phyloP scores from a whole-genome alignment of 2,888 invertebrate genomes.

The Choristoneura rosaceana region DNA sequence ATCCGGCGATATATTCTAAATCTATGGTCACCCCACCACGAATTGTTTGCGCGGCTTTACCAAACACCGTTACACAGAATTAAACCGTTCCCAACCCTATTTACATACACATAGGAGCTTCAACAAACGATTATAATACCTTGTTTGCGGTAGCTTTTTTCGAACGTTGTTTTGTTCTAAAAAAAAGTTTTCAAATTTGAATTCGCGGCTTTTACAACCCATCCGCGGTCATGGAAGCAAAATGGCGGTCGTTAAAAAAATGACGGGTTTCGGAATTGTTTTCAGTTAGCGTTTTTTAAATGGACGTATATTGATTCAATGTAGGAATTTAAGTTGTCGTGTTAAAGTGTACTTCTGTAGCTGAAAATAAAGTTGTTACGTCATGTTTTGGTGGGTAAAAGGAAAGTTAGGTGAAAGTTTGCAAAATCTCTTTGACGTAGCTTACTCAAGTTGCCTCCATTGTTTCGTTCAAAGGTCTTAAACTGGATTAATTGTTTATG shows the following conservation, averaged over 20 bases:
- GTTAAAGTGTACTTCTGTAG: background rate
- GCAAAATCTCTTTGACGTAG: conserved; percentile 29
- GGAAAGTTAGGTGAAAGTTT: conserved; percentile 23
- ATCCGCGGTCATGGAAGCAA: conserved; percentile 17
- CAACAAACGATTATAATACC: background rate
- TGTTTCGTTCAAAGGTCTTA: conserved; percentile 20
- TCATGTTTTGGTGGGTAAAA: conserved; percentile 8
- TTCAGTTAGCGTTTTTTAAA: conserved; percentile 1
- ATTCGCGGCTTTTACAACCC: conserved; percentile 28
- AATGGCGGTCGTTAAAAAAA: conserved; percentile 19
- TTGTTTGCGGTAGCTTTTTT: conserved; percentile 34
- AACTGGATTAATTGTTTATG: conserved; percentile 32
- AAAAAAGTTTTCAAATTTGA: conserved; percentile 31
- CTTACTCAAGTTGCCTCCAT: background rate
- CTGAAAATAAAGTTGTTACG: conserved; percentile 6
- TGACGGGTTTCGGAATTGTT: conserved; percentile 1
- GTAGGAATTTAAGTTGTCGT: background rate
- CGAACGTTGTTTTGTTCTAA: conserved; percentile 38
- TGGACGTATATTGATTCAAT: background rate
- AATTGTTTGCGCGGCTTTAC: conserved; percentile 36
- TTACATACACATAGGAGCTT: background rate
- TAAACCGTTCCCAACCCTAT: conserved; percentile 16
- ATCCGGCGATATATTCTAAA: too few species aligned
- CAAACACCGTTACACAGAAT: background rate
- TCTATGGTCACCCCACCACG: background rate